Evolutionary conservation across 2,113 vertebrate genomes (phyloP).

Genomic region (Rattus norvegicus): GRCr8 NC_086023.1:146514501-146515000

Average conservation of each 20-base stretch:
- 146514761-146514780: neutral
- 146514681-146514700: neutral
- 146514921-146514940: no score
- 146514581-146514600: neutral
- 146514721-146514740: neutral
- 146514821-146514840: neutral
- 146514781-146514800: neutral
- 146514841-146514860: neutral
- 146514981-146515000: neutral
- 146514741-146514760: neutral
- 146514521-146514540: neutral
- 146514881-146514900: neutral
- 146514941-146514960: neutral
- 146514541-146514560: neutral
- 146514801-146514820: neutral
- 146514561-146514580: neutral
- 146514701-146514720: neutral
- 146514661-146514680: neutral
- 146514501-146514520: neutral
- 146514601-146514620: neutral
- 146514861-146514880: neutral
- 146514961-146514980: neutral
- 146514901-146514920: neutral
- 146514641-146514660: neutral
- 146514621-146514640: neutral